Conservation (phyloP, 2,888 invertebrate genomes). For the Drosophila lacicola region DNA sequence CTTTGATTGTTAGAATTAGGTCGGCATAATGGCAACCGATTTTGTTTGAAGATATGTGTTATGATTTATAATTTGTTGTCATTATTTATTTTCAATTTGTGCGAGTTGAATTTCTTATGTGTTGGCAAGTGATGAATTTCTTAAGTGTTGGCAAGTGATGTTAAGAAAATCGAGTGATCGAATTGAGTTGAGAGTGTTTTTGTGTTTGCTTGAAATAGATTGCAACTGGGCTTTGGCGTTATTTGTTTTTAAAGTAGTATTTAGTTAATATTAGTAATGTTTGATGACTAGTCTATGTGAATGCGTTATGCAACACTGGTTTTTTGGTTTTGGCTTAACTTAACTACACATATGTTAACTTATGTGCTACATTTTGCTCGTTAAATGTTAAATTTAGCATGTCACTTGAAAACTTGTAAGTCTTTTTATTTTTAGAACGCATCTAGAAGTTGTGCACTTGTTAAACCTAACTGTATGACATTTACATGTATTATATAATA, state of each 20-base stretch:
- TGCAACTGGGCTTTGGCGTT: constrained; percentile 51
- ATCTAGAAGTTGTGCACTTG: constrained; percentile 73
- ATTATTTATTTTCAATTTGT: constrained; percentile 54
- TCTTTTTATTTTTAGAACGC: constrained; percentile 72
- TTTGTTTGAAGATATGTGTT: constrained; percentile 71
- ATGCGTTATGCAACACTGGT: constrained; percentile 45
- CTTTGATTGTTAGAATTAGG: constrained; percentile 61
- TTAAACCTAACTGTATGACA: constrained; percentile 58
- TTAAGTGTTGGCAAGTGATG: constrained; percentile 28
- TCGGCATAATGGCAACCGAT: constrained; percentile 24
- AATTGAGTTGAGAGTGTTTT: constrained; percentile 29
- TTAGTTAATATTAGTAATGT: constrained; percentile 46
- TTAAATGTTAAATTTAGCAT: constrained; percentile 43
- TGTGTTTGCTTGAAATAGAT: constrained; percentile 33
- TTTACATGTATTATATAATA: constrained; percentile 41
- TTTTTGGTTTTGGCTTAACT: constrained; percentile 43
- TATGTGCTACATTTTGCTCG: constrained; percentile 56
- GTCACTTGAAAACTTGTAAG: constrained; percentile 66
- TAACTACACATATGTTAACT: constrained; percentile 70
- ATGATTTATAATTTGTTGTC: constrained; percentile 62
- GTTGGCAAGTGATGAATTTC: constrained; percentile 20
- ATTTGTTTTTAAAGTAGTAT: constrained; percentile 12
- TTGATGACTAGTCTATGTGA: constrained; percentile 56
- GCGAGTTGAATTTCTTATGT: constrained; percentile 54
- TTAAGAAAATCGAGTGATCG: constrained; percentile 33